phyloP scores from a whole-genome alignment of 2,797 vertebrate genomes.

The Bufotes viridis region DNA sequence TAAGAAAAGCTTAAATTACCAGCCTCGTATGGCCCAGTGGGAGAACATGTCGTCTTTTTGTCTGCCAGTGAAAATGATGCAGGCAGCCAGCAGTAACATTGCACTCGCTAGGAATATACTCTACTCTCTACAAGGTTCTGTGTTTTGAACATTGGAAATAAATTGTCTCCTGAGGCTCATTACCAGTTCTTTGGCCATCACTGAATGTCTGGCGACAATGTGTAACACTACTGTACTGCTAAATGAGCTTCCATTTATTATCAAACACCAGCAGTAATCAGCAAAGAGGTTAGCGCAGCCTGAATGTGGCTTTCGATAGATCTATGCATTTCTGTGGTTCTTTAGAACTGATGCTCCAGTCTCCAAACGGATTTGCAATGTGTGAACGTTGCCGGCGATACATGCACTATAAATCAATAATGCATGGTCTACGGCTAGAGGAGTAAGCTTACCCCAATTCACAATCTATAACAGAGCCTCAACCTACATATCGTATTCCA shows the following conservation, averaged over 20 bases:
- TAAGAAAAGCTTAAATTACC: slow-evolving; percentile 41
- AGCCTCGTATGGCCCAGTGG: slow-evolving; percentile 33
- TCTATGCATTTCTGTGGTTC: slow-evolving; percentile 4
- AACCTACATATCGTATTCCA: too few species aligned
- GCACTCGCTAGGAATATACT: slow-evolving; percentile 49
- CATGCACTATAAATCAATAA: too few species aligned
- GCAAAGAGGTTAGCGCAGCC: slow-evolving; percentile 4
- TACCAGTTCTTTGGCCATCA: slow-evolving; percentile 54
- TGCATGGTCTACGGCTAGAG: too few species aligned
- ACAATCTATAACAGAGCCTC: too few species aligned
- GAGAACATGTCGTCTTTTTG: slow-evolving; percentile 56
- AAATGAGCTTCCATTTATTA: slow-evolving; percentile 60
- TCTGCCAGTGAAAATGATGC: slow-evolving; percentile 58
- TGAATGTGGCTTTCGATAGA: slow-evolving; percentile 9
- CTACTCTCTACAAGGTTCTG: slow-evolving; percentile 57
- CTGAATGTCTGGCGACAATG: slow-evolving; percentile 57
- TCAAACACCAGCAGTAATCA: slow-evolving; percentile 44
- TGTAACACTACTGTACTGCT: slow-evolving; percentile 55
- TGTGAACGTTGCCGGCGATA: too few species aligned
- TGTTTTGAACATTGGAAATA: slow-evolving; percentile 59
- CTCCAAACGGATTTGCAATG: not conserved
- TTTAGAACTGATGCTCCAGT: not conserved
- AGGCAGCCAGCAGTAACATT: slow-evolving; percentile 53
- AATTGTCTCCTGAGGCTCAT: slow-evolving; percentile 60
- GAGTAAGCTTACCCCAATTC: too few species aligned